Conservation (phyloP, 2,888 invertebrate species). For the Cylindroiulus punctatus region DNA sequence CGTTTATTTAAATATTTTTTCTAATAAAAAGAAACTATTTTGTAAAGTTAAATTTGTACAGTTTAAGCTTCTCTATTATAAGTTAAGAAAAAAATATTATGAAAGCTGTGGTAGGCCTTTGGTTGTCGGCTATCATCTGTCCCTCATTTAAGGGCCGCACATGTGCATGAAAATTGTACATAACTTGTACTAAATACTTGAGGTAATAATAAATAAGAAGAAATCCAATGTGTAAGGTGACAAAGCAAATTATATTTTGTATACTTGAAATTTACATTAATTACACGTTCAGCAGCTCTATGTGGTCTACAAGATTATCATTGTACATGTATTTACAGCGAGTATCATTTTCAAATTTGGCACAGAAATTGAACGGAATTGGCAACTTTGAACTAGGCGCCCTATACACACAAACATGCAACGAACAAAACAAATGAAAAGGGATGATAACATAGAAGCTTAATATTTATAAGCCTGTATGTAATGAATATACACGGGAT, state of each 20-base stretch:
- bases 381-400: constrained; percentile 29
- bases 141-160: no score
- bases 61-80: no score
- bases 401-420: constrained; percentile 5
- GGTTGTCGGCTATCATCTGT: no score
- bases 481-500: not conserved
- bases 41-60: no score
- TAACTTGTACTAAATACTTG: no score
- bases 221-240: not conserved
- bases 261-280: constrained; percentile 28
- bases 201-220: not conserved
- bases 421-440: not conserved
- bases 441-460: not conserved
- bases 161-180: no score
- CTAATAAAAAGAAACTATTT: no score
- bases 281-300: not conserved
- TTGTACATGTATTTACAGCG: constrained; percentile 6
- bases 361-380: not conserved
- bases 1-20: no score
- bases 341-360: constrained; percentile 27
- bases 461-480: not conserved
- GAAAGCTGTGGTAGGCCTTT: no score
- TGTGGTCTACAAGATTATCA: not conserved
- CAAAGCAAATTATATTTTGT: constrained; percentile 10
- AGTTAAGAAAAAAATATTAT: no score